phyloP scores from a whole-genome alignment of 2,113 vertebrate species.

The Charina bottae region DNA sequence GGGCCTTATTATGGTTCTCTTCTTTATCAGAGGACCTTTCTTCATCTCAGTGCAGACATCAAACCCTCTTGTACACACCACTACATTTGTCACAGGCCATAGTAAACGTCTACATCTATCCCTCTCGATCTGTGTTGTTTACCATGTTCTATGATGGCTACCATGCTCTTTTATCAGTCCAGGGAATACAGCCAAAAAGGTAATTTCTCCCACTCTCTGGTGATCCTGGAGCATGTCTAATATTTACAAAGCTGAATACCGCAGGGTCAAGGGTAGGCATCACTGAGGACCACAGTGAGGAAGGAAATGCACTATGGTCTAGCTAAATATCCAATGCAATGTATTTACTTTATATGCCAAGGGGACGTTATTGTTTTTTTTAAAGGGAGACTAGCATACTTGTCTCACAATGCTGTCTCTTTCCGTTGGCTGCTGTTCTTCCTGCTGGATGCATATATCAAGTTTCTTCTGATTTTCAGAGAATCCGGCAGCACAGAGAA shows the following conservation, averaged over 20 bases:
- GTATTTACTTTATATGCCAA: background rate
- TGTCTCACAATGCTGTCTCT: background rate
- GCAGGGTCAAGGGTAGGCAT: background rate
- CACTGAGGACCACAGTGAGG: background rate
- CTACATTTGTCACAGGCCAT: background rate
- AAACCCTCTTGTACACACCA: background rate
- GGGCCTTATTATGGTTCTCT: background rate
- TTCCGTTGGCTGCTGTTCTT: background rate
- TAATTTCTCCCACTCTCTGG: background rate
- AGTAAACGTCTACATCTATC: background rate
- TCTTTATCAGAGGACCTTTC: background rate
- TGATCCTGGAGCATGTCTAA: background rate
- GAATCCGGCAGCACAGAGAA: background rate
- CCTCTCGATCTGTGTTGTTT: background rate
- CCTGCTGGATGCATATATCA: background rate
- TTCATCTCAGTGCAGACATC: background rate
- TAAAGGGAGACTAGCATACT: background rate
- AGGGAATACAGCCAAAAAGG: background rate
- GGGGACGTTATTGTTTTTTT: background rate
- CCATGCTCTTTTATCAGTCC: background rate
- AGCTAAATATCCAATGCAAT: background rate
- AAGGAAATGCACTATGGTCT: background rate
- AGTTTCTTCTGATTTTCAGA: background rate
- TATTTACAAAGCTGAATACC: background rate
- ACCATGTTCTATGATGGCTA: background rate